A percentile compares a stretch with the other conserved stretches of the same genome.
These are phyloP conservation scores for Dicaeum eximium DNA, from an alignment of 2,113 vertebrate genomes.

Conservation along the genomic window DNA sequence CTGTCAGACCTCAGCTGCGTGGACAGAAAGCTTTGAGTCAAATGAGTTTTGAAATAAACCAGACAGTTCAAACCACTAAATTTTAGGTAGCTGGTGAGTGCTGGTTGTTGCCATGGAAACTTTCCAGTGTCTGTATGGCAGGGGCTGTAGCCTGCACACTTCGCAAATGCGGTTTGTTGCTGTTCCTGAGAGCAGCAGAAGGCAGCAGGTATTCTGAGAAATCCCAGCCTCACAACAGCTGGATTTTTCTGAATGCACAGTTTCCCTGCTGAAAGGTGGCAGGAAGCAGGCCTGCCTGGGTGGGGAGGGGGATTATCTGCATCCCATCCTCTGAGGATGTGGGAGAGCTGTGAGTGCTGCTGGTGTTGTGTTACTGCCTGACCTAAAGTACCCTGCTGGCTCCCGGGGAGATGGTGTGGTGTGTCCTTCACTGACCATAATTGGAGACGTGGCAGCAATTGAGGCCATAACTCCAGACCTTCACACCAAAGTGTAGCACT, in stretches of 20 bases:
- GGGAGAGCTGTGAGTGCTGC: fast-evolving
- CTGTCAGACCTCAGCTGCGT: fast-evolving
- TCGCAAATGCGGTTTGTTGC: not conserved
- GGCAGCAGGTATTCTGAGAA: not conserved
- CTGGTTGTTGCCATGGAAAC: not conserved
- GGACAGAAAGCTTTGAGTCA: not conserved
- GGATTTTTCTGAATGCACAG: fast-evolving
- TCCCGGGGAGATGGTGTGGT: fast-evolving
- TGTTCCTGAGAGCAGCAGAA: not conserved
- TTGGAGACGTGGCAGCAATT: fast-evolving
- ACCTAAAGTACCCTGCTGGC: not conserved
- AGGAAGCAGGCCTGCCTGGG: fast-evolving
- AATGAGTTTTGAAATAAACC: not conserved
- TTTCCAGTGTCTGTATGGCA: fast-evolving
- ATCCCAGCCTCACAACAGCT: not conserved
- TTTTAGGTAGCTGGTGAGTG: not conserved
- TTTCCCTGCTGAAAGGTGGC: not conserved
- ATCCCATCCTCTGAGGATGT: not conserved
- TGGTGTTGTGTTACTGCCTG: not conserved
- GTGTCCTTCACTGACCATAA: not conserved
- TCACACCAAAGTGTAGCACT: fast-evolving
- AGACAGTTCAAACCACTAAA: not conserved
- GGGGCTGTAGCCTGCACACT: not conserved
- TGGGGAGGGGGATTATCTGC: fast-evolving
- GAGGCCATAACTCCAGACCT: not conserved